Evolutionary conservation across 2,797 vertebrate species (phyloP), one percentile per base, ranked within the genome.

Genomic region (Trachurus trachurus): DNA sequence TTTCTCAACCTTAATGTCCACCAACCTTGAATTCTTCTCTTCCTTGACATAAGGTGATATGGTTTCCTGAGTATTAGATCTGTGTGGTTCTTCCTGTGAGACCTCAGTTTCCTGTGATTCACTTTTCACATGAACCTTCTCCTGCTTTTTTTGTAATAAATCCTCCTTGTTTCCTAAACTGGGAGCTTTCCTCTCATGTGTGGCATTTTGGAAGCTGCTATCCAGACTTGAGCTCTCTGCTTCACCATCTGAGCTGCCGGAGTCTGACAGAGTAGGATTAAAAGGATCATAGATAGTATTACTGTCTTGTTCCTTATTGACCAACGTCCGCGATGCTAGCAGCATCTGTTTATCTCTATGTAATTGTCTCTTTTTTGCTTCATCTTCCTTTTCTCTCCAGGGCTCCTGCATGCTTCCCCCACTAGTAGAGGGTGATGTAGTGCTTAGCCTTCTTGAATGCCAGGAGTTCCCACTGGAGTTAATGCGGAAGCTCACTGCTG

Each of bases 231-330:
- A 67, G 61, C 50, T 58, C 56, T 94, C 92, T 0, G 57, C 66
- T 76, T 94, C 94, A 6, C 79, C 93, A 45, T 92, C 94, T 0
- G 95, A 94, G n/a, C 95, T 96, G 73, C 94, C 95, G 0, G 98
- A 97, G 84, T 99, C 98, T 0, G 98, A 99, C 40, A 96, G 94
- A 0, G 98, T 99, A 61, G 98, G 98, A 78, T 99, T 94, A 87
- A 97, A 99, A 40, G 98, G 98, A 91, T 99, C 98, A 3, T 99
- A 99, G 34, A 97, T 96, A 71, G 96, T 96, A 42, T 95, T 95
- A 80, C 95, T 95, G 22, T 95, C 90, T 80, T 94, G 90, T 71
- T 97, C 95, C 1, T 95, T 84, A 75, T 93, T 95, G 75, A 91
- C 88, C 44, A 69, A 29, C 0, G 71, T 64, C 42, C 10, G 84